Percentiles rank a stretch among this genome's conserved stretches.
These are phyloP conservation scores for Aegithalos caudatus DNA, from an alignment of 2,113 vertebrate genomes.

Conservation along the genomic window DNA sequence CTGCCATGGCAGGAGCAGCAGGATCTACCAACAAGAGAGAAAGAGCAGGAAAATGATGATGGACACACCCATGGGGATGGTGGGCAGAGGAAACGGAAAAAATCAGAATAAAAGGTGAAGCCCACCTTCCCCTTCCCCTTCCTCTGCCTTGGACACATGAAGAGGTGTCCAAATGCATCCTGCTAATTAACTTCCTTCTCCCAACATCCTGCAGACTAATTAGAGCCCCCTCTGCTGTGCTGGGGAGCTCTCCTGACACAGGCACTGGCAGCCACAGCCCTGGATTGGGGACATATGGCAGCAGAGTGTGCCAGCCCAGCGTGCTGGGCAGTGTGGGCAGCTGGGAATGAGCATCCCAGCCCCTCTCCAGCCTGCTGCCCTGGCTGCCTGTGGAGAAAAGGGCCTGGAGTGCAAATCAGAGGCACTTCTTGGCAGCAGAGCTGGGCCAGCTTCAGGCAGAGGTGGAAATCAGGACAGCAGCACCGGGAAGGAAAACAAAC, in stretches of 20 bases:
- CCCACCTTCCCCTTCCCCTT: neutral
- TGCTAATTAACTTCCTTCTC: conserved; percentile 3
- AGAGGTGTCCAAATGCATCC: neutral
- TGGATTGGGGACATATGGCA: neutral
- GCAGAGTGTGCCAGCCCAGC: neutral
- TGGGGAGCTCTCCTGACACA: neutral
- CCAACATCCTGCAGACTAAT: neutral
- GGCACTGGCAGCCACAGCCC: neutral
- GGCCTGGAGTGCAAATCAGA: neutral
- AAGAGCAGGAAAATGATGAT: neutral
- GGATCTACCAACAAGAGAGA: neutral
- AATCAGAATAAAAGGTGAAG: neutral
- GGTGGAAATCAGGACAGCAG: neutral
- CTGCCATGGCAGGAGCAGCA: neutral
- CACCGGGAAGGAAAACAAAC: neutral
- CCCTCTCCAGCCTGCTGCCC: neutral
- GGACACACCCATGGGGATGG: neutral
- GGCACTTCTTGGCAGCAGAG: neutral
- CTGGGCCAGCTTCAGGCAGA: neutral
- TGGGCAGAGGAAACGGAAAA: neutral
- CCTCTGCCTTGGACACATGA: too few species aligned
- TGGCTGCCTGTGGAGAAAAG: neutral
- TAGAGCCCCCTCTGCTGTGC: neutral
- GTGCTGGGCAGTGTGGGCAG: neutral
- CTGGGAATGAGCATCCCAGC: neutral